Conservation (phyloP, 2,888 invertebrate species). For the Euspilapteryx auroguttella region DNA sequence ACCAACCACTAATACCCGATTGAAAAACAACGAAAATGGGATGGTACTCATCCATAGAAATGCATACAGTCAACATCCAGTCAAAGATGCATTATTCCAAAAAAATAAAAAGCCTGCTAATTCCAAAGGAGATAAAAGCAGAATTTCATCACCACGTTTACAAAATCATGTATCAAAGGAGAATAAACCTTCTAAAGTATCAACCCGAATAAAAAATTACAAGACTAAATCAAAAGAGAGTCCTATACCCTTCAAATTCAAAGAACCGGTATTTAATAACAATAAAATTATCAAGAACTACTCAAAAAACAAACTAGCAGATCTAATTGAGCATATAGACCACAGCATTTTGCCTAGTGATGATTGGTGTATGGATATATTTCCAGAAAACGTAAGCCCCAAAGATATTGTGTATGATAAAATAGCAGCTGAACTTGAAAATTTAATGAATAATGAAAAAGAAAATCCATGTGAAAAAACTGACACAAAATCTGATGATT, state of each 20-base stretch:
- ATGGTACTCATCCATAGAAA: slow-evolving; percentile 35
- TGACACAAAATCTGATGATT: slow-evolving; percentile 29
- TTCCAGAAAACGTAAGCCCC: slow-evolving; percentile 39
- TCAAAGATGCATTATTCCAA: slow-evolving; percentile 17
- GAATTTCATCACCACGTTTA: slow-evolving; percentile 9
- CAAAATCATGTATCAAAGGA: slow-evolving; percentile 34
- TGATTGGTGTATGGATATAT: slow-evolving; percentile 47
- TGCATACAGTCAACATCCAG: slow-evolving; percentile 28
- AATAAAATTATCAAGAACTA: too few species aligned
- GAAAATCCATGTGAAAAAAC: slow-evolving; percentile 11
- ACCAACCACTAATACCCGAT: slow-evolving; percentile 21
- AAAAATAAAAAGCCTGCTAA: slow-evolving; percentile 16
- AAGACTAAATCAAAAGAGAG: slow-evolving; percentile 13
- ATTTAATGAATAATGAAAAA: slow-evolving; percentile 35
- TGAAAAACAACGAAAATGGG: slow-evolving; percentile 51
- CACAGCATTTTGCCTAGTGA: slow-evolving; percentile 34
- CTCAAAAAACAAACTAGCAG: slow-evolving; percentile 13
- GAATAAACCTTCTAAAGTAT: slow-evolving; percentile 32
- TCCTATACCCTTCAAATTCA: too few species aligned
- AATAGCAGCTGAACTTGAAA: slow-evolving; percentile 52
- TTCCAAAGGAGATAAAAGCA: too few species aligned
- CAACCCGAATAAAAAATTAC: slow-evolving; percentile 18
- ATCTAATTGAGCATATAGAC: slow-evolving; percentile 20
- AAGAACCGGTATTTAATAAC: slow-evolving; percentile 9
- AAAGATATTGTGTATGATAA: slow-evolving; percentile 53